phyloP scores from a whole-genome alignment of 2,797 vertebrate species.

The Fistularia tabacaria region DNA sequence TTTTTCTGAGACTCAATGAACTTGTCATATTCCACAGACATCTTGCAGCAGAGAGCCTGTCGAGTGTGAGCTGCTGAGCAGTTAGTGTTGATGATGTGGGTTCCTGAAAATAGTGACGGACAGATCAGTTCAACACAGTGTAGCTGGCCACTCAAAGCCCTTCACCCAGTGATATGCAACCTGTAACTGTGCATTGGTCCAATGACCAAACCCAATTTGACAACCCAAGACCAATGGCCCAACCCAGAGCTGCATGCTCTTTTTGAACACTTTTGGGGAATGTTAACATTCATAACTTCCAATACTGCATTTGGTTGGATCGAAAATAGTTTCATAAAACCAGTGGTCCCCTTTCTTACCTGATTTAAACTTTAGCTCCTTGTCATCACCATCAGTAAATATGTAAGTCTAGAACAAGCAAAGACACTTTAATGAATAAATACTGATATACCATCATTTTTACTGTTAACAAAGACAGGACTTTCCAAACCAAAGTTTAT shows the following conservation, averaged over 20 bases:
- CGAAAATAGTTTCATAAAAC: background rate
- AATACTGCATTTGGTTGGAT: too few species aligned
- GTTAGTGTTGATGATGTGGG: slow-evolving; percentile 93
- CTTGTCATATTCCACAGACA: slow-evolving; percentile 97
- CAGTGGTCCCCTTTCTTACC: slow-evolving; percentile 61
- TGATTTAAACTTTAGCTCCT: slow-evolving; percentile 76
- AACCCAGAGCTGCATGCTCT: too few species aligned
- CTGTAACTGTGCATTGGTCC: too few species aligned
- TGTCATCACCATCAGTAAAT: slow-evolving; percentile 92
- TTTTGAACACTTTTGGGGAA: too few species aligned
- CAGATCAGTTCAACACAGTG: background rate
- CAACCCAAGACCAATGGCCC: too few species aligned
- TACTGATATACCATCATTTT: background rate
- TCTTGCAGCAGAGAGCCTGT: slow-evolving; percentile 97
- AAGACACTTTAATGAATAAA: slow-evolving; percentile 4
- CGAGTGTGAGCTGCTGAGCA: slow-evolving; percentile 92
- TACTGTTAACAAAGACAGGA: too few species aligned
- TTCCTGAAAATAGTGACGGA: slow-evolving; percentile 65
- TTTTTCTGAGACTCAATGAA: slow-evolving; percentile 94
- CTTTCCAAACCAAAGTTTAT: too few species aligned
- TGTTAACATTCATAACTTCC: too few species aligned
- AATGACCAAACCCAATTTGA: too few species aligned
- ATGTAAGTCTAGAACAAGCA: slow-evolving; percentile 85
- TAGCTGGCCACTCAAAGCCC: too few species aligned
- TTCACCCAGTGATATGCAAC: too few species aligned